These are phyloP conservation scores for Amblyjoppa proteus DNA, from an alignment of 2,888 invertebrate genomes.

Conservation along the genomic window DNA sequence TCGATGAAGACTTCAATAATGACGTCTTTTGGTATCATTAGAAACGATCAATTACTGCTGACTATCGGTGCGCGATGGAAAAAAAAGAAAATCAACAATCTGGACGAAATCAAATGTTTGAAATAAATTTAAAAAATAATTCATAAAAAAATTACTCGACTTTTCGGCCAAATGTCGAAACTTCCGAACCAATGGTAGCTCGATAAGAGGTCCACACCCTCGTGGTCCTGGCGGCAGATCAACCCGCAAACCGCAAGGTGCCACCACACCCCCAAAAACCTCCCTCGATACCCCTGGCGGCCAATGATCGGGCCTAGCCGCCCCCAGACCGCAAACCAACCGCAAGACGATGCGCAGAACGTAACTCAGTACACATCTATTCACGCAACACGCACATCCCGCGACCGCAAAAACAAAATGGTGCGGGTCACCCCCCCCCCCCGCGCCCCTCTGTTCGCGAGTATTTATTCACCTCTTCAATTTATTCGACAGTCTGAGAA, in stretches of 20 bases:
- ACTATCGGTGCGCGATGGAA: no score
- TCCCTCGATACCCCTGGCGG: conserved; percentile 83
- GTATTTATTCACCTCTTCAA: not conserved
- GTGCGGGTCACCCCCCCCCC: conserved; percentile 72
- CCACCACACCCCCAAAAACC: conserved; percentile 84
- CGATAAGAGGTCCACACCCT: conserved; percentile 79
- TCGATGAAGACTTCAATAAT: no score
- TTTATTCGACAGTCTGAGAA: not conserved
- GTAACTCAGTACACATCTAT: conserved; percentile 71
- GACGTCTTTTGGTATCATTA: no score
- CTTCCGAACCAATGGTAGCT: conserved; percentile 80
- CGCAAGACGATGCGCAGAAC: conserved; percentile 85
- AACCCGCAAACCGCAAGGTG: conserved; percentile 85
- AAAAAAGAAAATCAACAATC: not conserved
- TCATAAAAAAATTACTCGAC: conserved; percentile 7
- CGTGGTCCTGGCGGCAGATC: conserved; percentile 67
- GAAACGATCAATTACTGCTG: no score
- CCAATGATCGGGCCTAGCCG: conserved; percentile 85
- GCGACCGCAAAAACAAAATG: conserved; percentile 85
- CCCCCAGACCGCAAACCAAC: conserved; percentile 85
- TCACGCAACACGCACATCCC: conserved; percentile 75
- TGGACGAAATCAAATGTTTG: no score
- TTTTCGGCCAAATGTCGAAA: conserved; percentile 40
- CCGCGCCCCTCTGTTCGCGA: not conserved
- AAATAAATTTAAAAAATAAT: not conserved